phyloP scores from a whole-genome alignment of 2,888 invertebrate species.

The Amiota minor region DNA sequence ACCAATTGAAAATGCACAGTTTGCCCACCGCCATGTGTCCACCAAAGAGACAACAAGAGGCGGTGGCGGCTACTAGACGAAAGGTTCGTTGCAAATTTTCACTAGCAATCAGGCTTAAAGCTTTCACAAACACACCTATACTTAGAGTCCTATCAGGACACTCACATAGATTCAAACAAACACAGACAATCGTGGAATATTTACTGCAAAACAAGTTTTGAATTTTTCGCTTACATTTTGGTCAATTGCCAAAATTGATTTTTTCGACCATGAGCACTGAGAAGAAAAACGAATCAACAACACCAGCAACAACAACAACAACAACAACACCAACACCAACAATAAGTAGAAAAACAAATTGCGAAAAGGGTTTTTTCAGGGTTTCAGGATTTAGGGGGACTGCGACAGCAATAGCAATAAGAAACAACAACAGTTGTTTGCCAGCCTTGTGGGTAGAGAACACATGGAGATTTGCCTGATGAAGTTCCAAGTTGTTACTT shows the following conservation, averaged over 20 bases:
- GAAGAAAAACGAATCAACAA: slow-evolving; percentile 40
- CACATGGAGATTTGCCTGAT: neutral
- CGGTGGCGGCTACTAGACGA: neutral
- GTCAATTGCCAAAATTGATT: slow-evolving; percentile 62
- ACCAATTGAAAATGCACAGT: slow-evolving; percentile 23
- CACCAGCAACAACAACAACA: slow-evolving; percentile 36
- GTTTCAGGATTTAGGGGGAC: neutral
- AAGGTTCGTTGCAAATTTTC: slow-evolving; percentile 7
- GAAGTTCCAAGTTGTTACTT: slow-evolving; percentile 15
- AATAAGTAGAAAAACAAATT: neutral
- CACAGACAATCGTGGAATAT: slow-evolving; percentile 16
- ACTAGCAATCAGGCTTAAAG: slow-evolving; percentile 28
- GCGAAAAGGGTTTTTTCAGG: neutral
- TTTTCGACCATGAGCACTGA: slow-evolving; percentile 49
- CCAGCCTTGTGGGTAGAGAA: too few species aligned
- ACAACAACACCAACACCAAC: slow-evolving; percentile 6
- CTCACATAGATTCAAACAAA: neutral
- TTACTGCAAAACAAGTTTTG: slow-evolving; percentile 28
- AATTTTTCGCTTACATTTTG: slow-evolving; percentile 34
- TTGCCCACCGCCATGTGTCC: neutral
- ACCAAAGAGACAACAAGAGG: neutral
- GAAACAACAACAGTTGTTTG: slow-evolving; percentile 1
- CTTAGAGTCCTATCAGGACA: neutral
- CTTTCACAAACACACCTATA: slow-evolving; percentile 2
- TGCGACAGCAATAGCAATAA: neutral